These are phyloP conservation scores for Tympanuchus pallidicinctus DNA, from an alignment of 2,113 vertebrate species.

Conservation along the genomic window DNA sequence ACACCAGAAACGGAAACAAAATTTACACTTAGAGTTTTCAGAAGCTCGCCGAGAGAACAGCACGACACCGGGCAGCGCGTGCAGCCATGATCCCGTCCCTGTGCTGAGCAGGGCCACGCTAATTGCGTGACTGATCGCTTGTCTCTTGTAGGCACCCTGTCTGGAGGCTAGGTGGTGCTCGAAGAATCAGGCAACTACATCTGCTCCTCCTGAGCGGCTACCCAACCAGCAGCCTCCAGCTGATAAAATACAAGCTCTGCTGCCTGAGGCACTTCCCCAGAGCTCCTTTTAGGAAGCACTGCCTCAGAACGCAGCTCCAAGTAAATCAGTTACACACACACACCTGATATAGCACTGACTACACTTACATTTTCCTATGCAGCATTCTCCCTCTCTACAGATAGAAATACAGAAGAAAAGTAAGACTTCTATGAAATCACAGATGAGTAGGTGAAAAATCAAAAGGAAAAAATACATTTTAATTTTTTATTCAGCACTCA, in stretches of 20 bases:
- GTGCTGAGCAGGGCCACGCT: neutral
- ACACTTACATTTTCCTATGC: neutral
- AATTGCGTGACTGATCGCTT: fast-evolving
- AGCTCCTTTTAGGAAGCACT: neutral
- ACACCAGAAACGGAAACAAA: neutral
- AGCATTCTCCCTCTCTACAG: neutral
- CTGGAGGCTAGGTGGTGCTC: neutral
- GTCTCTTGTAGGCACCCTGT: neutral
- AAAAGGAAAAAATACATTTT: neutral
- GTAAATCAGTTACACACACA: neutral
- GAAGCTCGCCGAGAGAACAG: neutral
- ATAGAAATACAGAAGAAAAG: neutral
- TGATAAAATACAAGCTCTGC: neutral
- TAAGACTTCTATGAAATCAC: neutral
- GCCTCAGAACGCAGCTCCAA: neutral
- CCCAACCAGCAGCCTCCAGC: neutral
- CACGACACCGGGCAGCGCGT: neutral
- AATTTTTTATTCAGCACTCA: conserved; percentile 35
- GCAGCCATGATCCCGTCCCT: neutral
- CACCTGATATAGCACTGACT: neutral
- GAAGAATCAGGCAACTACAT: neutral
- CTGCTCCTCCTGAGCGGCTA: neutral
- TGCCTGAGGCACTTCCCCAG: neutral
- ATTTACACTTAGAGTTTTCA: neutral
- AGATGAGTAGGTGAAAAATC: neutral